Base-by-base conservation (phyloP, 2,888 invertebrate genomes). In the Trachelus troglodyta region DNA sequence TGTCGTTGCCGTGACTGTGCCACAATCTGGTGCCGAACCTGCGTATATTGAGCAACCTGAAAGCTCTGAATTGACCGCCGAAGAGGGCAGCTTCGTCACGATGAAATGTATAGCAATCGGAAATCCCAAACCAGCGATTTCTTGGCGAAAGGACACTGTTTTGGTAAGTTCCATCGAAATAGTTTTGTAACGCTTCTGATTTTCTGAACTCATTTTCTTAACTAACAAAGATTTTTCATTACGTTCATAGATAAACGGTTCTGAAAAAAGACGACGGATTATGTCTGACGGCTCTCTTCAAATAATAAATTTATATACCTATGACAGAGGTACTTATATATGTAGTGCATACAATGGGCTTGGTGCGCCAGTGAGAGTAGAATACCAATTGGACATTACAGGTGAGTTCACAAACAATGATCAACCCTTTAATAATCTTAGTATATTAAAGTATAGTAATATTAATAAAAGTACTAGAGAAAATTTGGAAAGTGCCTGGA, bases 281-380 rank as follows among this genome's bases (percentile, higher is more conserved):
- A 90, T 94, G 69, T 92, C 94, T 0, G 95, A 96, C 86, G 96
- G 96, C 30, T 94, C 97, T 3, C 92, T 98, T 76, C 96, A 97
- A 91, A 97, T 98, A 81, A 94, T 97, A 30, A 96, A 96, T 69
- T 93, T 97, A 37, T 95, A 95, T 88, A 94, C 94, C 83, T 94
- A 95, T 77, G 98, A 98, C 91, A 94, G 95, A 34, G 98, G 98
- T 69, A 94, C 95, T 15, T 98, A 98, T 91, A 94, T 96, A 77
- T 98, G 98, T 89, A 93, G 95, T 12, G 98, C 97, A 1, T 95
- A 95, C 89, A 98, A 98, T 91, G 94, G 94, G 3, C 92, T 96
- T 35, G 96, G 96, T 31, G 91, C 93, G 75, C 94, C 96, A 23
- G 93, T 94, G 56, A 94, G 94, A 85, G 94, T 93, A 83, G 94